phyloP scores from a whole-genome alignment of 2,113 vertebrate species.

The Amia ocellicauda region DNA sequence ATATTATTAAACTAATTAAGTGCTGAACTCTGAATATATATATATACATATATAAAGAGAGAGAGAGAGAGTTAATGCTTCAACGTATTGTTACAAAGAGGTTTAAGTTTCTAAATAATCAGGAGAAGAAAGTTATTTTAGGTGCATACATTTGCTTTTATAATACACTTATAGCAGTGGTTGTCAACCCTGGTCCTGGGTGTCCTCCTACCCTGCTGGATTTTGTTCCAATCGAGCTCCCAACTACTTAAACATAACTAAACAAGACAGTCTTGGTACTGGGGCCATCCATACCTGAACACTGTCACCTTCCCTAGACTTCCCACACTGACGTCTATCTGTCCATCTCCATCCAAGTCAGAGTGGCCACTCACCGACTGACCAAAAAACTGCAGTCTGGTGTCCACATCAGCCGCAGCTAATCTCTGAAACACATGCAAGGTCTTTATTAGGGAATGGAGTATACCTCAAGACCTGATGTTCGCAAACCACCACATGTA shows the following conservation, averaged over 20 bases:
- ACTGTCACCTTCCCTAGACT: slow-evolving; percentile 32
- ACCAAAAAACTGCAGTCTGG: slow-evolving; percentile 39
- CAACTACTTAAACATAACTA: too few species aligned
- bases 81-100: too few species aligned
- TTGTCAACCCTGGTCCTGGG: neutral
- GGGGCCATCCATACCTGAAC: slow-evolving; percentile 44
- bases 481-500: neutral
- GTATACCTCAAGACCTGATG: neutral
- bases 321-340: slow-evolving; percentile 35
- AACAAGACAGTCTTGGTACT: too few species aligned
- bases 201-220: too few species aligned
- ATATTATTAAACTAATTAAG: slow-evolving; percentile 2
- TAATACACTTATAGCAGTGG: neutral
- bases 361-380: slow-evolving; percentile 34
- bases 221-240: too few species aligned
- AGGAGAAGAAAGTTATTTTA: too few species aligned
- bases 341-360: neutral
- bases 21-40: too few species aligned
- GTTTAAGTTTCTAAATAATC: too few species aligned
- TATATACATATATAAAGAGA: too few species aligned
- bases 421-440: slow-evolving; percentile 40
- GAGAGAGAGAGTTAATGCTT: too few species aligned
- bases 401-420: slow-evolving; percentile 28
- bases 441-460: too few species aligned
- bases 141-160: too few species aligned